These are phyloP conservation scores for Calidris pygmaea DNA, from an alignment of 2,113 vertebrate genomes.

Conservation along the genomic window DNA sequence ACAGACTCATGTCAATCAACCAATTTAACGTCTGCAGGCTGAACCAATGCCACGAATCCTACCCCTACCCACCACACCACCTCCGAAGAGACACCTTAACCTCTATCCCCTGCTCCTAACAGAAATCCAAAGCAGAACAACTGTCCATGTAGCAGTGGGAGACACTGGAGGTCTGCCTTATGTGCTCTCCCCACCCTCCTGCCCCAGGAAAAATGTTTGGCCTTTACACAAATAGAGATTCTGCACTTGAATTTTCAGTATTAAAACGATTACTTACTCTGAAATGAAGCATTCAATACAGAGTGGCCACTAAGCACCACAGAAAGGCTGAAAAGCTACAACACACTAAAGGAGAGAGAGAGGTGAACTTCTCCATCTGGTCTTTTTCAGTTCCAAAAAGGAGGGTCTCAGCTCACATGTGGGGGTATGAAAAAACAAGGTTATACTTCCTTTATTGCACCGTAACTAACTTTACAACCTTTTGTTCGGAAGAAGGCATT, in stretches of 20 bases:
- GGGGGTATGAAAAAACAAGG: not conserved
- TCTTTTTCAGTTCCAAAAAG: not conserved
- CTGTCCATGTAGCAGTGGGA: not conserved
- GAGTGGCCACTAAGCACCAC: not conserved
- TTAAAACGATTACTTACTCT: not conserved
- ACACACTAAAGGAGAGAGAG: not conserved
- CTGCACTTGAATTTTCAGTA: not conserved
- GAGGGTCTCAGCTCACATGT: not conserved
- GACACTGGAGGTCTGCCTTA: not conserved
- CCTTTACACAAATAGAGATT: not conserved
- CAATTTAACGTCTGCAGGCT: not conserved
- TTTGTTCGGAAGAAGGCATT: not conserved
- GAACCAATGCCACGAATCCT: not conserved
- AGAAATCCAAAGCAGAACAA: not conserved
- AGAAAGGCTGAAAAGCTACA: not conserved
- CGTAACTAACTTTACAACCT: not conserved
- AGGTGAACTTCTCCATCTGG: not conserved
- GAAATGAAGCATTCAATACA: not conserved
- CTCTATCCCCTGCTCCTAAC: rapidly evolving
- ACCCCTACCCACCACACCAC: not conserved
- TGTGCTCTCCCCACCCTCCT: not conserved
- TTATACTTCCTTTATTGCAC: not conserved
- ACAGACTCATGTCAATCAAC: not conserved
- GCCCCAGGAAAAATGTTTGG: not conserved
- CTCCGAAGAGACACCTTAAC: not conserved